phyloP scores from a whole-genome alignment of 2,888 invertebrate species.

The Nomada goodeniana region DNA sequence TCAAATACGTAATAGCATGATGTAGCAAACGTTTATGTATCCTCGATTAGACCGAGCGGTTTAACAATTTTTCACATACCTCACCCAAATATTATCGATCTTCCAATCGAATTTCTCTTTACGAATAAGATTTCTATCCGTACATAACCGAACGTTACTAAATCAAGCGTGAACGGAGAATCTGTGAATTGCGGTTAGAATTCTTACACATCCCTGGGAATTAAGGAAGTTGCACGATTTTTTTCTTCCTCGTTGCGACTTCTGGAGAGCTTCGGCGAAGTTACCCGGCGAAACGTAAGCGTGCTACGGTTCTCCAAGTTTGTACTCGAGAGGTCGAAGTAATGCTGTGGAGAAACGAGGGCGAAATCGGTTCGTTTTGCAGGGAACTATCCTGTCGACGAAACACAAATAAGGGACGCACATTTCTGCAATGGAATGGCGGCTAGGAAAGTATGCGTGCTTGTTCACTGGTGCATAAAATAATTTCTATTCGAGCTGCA shows the following conservation, averaged over 20 bases:
- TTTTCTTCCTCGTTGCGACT: not conserved
- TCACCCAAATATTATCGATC: too few relatives aligned
- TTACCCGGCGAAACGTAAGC: not conserved
- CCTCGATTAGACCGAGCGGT: too few relatives aligned
- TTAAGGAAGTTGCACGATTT: not conserved
- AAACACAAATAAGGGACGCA: conserved; percentile 23
- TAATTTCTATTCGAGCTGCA: conserved; percentile 13
- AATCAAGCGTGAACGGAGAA: not conserved
- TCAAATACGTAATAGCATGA: too few relatives aligned
- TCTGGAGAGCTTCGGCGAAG: not conserved
- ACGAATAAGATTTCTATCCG: too few relatives aligned
- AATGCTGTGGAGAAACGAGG: conserved; percentile 2
- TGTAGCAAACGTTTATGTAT: too few relatives aligned
- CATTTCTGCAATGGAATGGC: conserved; percentile 2
- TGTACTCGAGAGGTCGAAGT: not conserved
- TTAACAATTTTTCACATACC: too few relatives aligned
- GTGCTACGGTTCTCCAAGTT: conserved; percentile 1
- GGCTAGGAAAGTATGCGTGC: conserved; percentile 2
- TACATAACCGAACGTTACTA: too few relatives aligned
- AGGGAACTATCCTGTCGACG: conserved; percentile 1
- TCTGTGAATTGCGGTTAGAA: not conserved
- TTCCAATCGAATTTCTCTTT: too few relatives aligned
- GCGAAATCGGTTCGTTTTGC: conserved; percentile 4
- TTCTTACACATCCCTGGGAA: not conserved
- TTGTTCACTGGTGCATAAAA: conserved; percentile 22